Conservation (phyloP, 2,113 vertebrate genomes). For the Perca flavescens region DNA sequence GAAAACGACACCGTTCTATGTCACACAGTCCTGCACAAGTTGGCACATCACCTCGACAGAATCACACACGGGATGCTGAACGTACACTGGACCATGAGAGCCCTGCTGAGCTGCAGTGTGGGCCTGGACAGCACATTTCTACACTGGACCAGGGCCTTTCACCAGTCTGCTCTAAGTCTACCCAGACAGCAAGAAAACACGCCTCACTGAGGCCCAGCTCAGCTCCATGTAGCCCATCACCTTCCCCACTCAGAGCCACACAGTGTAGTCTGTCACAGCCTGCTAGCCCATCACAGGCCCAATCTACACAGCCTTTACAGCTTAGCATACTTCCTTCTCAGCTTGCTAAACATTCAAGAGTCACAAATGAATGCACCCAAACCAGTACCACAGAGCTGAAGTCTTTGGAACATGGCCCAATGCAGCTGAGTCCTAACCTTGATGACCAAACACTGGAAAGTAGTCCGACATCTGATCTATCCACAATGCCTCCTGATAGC, state of each 20-base stretch:
- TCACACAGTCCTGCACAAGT: slow-evolving; percentile 26
- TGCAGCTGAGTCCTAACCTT: slow-evolving; percentile 20
- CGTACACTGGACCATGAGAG: slow-evolving; percentile 61
- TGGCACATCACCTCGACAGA: background rate
- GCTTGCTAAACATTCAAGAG: background rate
- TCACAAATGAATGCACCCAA: background rate
- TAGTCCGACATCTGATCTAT: slow-evolving; percentile 1
- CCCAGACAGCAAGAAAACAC: background rate
- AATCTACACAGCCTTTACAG: slow-evolving; percentile 15
- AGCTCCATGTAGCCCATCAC: slow-evolving; percentile 74
- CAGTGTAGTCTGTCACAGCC: slow-evolving; percentile 61
- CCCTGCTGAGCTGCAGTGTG: slow-evolving; percentile 8
- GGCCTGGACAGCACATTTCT: slow-evolving; percentile 39
- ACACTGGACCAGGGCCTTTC: slow-evolving; percentile 59
- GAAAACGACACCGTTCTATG: background rate
- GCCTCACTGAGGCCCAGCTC: slow-evolving; percentile 34
- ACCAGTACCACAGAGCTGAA: background rate
- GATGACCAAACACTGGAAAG: slow-evolving; percentile 64
- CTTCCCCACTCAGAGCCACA: slow-evolving; percentile 7
- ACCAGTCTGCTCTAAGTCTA: slow-evolving; percentile 6
- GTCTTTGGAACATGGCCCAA: slow-evolving; percentile 4
- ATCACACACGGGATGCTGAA: slow-evolving; percentile 27
- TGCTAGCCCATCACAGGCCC: slow-evolving; percentile 46
- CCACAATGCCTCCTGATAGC: background rate
- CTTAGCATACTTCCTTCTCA: background rate